Base-by-base conservation (phyloP, 2,888 invertebrate species). In the Mayetiola destructor region DNA sequence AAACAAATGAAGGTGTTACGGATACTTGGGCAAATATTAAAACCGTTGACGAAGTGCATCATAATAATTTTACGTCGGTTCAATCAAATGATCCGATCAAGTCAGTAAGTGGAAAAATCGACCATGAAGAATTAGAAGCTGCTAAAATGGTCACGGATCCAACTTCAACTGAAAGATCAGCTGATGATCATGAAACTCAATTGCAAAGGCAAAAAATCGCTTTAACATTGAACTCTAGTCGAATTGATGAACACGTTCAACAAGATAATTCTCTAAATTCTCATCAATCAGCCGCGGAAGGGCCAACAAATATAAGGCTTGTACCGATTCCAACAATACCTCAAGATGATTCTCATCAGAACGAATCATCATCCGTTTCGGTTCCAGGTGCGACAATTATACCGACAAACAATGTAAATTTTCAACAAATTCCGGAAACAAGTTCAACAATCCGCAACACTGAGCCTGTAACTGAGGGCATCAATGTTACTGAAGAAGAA, bases 41-140 rank as follows among this genome's bases (percentile, higher is more conserved):
- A 10, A 48, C 48, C 2, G 48, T 48, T n/a, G 48, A 27, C 27
- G 48, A 48, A n/a, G 27, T 48, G n/a, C 48, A 48, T 27, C n/a
- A 48, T n/a, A 48, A 48, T 9, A 48, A 48, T 48, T 23, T 48
- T 6, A 48, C 48, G n/a, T 42, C 23, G 10, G 10, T 42, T 21
- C 3, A 9, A 12, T 23, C 6, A 21, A 12, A 42, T 2, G 42
- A 42, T 6, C 12, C 42, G 14, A 23, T n/a, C n/a, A 12, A 27
- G 16, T 12, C 23, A n/a, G 48, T 48, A n/a, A 48, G n/a, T 32
- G 48, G 48, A 27, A 48, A 48, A 48, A n/a, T 48, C 6, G 48
- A 48, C n/a, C 23, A 27, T 27, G 48, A 48, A 48, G 48, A 48
- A 27, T 9, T 32, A 9, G 27, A 27, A 5, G 48, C 12, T 1